Evolutionary conservation across 2,113 vertebrate species (phyloP).

Genomic region (Anolis carolinensis): DNA sequence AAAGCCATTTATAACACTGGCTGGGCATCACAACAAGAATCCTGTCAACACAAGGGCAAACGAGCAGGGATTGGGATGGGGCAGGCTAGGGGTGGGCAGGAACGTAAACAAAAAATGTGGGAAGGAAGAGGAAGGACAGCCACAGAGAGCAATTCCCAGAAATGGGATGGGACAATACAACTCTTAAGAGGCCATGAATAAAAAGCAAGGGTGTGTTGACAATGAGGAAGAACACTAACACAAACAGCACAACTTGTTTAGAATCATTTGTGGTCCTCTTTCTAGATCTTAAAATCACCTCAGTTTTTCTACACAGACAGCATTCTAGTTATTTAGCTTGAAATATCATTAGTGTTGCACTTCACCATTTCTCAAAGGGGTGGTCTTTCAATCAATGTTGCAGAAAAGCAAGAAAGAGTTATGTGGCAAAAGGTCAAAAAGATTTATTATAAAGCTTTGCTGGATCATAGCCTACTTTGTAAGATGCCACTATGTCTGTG

Average conservation of each 20-base stretch:
- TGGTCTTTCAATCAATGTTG: too few relatives aligned
- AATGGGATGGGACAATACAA: background rate
- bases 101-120: background rate
- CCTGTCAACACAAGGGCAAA: conserved; percentile 16
- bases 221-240: background rate
- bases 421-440: too few relatives aligned
- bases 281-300: background rate
- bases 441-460: too few relatives aligned
- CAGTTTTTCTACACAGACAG: background rate
- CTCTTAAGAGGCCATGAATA: background rate
- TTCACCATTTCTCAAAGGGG: background rate
- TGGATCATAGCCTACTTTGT: too few relatives aligned
- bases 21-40: conserved; percentile 22
- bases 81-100: background rate
- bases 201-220: background rate
- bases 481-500: too few relatives aligned
- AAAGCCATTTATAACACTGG: conserved; percentile 26
- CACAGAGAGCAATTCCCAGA: background rate
- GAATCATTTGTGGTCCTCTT: background rate
- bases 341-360: background rate
- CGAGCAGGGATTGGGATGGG: background rate
- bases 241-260: background rate
- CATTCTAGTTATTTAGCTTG: background rate
- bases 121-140: background rate
- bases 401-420: too few relatives aligned